phyloP scores from a whole-genome alignment of 2,113 vertebrate genomes.

The Python bivittatus region DNA sequence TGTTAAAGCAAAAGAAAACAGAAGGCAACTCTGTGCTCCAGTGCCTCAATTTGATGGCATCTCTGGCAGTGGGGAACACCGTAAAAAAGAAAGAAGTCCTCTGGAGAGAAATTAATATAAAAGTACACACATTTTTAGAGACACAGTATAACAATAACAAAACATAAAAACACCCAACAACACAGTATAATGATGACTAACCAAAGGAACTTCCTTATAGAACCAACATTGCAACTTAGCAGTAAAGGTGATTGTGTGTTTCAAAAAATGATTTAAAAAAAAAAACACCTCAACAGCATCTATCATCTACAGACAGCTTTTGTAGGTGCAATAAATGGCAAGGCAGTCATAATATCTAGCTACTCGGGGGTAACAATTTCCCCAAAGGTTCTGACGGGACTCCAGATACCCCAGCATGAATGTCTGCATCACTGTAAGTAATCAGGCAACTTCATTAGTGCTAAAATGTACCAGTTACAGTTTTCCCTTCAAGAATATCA shows the following conservation, averaged over 20 bases:
- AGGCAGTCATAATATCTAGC: not conserved
- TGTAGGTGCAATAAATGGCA: not conserved
- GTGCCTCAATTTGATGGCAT: not conserved
- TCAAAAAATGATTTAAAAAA: not conserved
- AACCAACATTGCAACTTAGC: not conserved
- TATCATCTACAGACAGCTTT: no score
- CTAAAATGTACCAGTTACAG: slow-evolving; percentile 83
- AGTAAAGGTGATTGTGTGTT: not conserved
- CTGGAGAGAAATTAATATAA: not conserved
- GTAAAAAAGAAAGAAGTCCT: no score
- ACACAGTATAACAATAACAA: not conserved
- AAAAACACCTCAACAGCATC: not conserved
- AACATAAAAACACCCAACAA: not conserved
- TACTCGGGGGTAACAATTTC: not conserved
- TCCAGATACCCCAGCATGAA: not conserved
- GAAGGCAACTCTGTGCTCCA: not conserved
- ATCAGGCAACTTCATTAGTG: slow-evolving; percentile 67
- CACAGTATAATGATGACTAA: not conserved
- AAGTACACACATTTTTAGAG: not conserved
- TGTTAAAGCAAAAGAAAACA: not conserved
- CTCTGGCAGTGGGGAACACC: not conserved
- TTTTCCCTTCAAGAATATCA: slow-evolving; percentile 78
- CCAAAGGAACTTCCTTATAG: not conserved
- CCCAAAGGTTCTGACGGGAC: not conserved
- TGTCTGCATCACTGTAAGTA: slow-evolving; percentile 31